Evolutionary conservation across 2,797 vertebrate species (phyloP), one percentile per base, ranked within the genome.

Genomic region (Toxotes lorentzi): DNA sequence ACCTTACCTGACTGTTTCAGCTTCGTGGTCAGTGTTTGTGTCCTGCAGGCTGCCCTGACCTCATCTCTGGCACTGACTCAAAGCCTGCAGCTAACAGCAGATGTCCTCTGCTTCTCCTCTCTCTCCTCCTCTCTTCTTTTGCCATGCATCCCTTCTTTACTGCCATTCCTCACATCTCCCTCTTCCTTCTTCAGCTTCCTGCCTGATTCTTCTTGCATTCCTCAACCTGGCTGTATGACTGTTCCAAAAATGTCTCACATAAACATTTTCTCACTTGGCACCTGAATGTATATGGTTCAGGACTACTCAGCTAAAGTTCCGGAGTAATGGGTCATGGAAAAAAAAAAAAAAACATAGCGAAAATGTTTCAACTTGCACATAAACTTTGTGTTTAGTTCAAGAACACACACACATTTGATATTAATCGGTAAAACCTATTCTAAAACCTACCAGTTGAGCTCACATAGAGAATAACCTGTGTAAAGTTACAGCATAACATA

Each of bases 1-100:
- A 47, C 14, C 30, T 23, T n/a, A 57, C 45, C 57, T 58, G 48
- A 34, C 35, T 27, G 59, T 12, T 41, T 30, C 51, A 23, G 68
- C 62, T 58, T 14, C 81, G 54, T 41, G 82, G 56, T 76, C 70
- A 47, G 43, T 45, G 70, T 70, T 47, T 48, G 74, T 59, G 78
- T 74, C 64, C 79, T 40, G 73, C 82, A 66, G 72, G 74, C 59
- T n/a, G 45, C 57, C 65, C 74, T 87, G 85, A 90, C 79, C 65
- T 90, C 83, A 90, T 68, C 67, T 32, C 79, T 90, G 88, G 86
- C 88, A 13, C 7, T 7, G 6, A 58, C 61, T 85, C 82, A 78
- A 76, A 82, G 6, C 88, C 88, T 70, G 82, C 73, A 74, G 88
- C 65, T 61, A 78, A 77, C 24, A 14, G 47, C 86, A 90, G 78